Percentiles rank a stretch among this genome's conserved stretches.
Evolutionary conservation across 2,888 invertebrate species (phyloP).

Genomic region (Xestia xanthographa): DNA sequence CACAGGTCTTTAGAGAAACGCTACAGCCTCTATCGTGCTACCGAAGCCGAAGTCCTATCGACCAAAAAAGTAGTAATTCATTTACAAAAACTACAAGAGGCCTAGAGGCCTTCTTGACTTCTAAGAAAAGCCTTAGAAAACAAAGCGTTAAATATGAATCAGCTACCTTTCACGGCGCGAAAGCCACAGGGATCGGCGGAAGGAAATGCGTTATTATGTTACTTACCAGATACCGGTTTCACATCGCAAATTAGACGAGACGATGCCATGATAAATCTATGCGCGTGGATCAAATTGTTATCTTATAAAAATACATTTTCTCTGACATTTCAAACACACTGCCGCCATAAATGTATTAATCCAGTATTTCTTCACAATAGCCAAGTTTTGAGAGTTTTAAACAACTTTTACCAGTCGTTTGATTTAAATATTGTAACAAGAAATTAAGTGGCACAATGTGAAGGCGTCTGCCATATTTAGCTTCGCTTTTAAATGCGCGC

Average conservation of each 20-base stretch:
- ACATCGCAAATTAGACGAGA: constrained; percentile 12
- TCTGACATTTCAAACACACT: constrained; percentile 4
- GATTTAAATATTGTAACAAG: constrained; percentile 35
- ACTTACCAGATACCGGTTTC: constrained; percentile 16
- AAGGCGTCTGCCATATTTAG: constrained; percentile 39
- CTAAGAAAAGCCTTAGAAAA: not conserved
- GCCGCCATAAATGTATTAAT: not conserved
- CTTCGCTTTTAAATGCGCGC: not conserved
- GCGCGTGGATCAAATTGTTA: not conserved
- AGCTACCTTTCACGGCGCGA: constrained; percentile 20
- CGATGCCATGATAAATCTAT: not conserved
- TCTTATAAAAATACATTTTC: not conserved
- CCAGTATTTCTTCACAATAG: constrained; percentile 19
- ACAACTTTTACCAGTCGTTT: constrained; percentile 44
- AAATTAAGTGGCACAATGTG: constrained; percentile 38
- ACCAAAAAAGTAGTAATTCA: not conserved
- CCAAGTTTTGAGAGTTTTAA: constrained; percentile 12
- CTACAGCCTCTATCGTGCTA: not conserved
- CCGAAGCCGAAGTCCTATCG: not conserved
- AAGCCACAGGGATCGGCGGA: constrained; percentile 19
- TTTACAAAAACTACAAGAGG: not conserved
- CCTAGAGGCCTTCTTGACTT: not conserved
- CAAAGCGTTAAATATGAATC: not conserved
- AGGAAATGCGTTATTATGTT: constrained; percentile 42
- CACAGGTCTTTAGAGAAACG: not conserved